Conservation (phyloP, 1,140 invertebrate genomes). For the Ostrea edulis region DNA sequence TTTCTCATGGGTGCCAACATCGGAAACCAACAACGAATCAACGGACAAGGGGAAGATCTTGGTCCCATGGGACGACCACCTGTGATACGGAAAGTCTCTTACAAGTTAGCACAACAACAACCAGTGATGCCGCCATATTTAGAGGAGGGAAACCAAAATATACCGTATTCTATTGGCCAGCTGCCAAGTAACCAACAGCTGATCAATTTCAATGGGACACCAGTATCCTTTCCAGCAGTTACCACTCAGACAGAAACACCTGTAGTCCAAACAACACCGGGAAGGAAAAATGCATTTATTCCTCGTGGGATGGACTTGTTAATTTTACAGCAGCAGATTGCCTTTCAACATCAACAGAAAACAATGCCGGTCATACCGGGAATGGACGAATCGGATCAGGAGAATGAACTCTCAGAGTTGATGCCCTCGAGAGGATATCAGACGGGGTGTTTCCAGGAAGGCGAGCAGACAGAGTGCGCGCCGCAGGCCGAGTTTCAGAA, state of each 20-base stretch:
- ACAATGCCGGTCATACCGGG: neutral
- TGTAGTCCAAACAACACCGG: constrained; percentile 48
- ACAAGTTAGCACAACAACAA: constrained; percentile 87
- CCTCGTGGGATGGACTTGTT: constrained; percentile 52
- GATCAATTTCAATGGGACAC: neutral
- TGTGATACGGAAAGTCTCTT: constrained; percentile 88
- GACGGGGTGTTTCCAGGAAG: neutral
- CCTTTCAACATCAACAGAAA: constrained; percentile 47
- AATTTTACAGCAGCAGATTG: constrained; percentile 52
- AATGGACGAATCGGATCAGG: constrained; percentile 3
- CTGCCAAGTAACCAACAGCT: constrained; percentile 7
- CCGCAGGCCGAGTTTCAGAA: neutral
- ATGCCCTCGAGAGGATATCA: neutral
- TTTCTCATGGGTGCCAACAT: constrained; percentile 19
- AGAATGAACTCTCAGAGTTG: constrained; percentile 12
- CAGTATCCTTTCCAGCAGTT: neutral
- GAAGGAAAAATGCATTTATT: constrained; percentile 59
- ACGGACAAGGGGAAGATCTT: constrained; percentile 48
- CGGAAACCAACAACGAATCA: constrained; percentile 36
- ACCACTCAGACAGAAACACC: constrained; percentile 34
- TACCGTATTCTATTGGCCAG: neutral
- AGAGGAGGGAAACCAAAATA: constrained; percentile 42
- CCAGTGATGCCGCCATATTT: constrained; percentile 81
- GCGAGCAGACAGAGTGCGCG: neutral
- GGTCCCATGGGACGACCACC: constrained; percentile 82